Base-by-base conservation (phyloP, 2,113 vertebrate genomes). In the Xiphias gladius region DNA sequence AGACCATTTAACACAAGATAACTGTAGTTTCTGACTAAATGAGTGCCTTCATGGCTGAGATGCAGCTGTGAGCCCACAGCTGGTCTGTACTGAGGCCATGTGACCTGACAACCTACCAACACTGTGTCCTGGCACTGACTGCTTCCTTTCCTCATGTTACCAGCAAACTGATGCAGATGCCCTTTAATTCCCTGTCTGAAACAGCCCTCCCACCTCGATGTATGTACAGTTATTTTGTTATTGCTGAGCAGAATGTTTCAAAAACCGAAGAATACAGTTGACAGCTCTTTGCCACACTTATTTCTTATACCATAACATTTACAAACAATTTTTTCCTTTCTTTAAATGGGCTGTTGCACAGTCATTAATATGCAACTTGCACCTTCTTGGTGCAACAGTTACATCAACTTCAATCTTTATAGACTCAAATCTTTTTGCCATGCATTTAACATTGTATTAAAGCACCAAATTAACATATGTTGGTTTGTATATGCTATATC, bases 11-110 rank as follows among this genome's bases (percentile, higher is more conserved):
- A 58, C 73, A 55, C 65, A 73, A 72, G 32, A 65, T 76, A 69
- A 54, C 66, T 80, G 66, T 54, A 59, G 65, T 65, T 79, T 71
- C 43, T 26, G n/a, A 64, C 66, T 73, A 80, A 77, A 76, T 71
- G 82, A 80, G 50, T 14, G 66, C 52, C 72, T 76, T 84, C 69
- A 72, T 78, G 28, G 61, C 43, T 54, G 67, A 68, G 62, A 67
- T 69, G 57, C 73, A 80, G 73, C 79, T 81, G 78, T 69, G 7
- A 57, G 52, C 46, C 14, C 61, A 73, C 52, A 75, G 62, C 74
- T 62, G 62, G 54, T 67, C 48, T 59, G 35, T 58, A 26, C 43
- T 32, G 41, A 58, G 41, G 66, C 3, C 62, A 69, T 57, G 73
- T 89, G 73, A 83, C 43, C 67, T 70, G 19, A 43, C 43, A 76